phyloP scores from a whole-genome alignment of 2,888 invertebrate species.

The Ptilodon capucinus region DNA sequence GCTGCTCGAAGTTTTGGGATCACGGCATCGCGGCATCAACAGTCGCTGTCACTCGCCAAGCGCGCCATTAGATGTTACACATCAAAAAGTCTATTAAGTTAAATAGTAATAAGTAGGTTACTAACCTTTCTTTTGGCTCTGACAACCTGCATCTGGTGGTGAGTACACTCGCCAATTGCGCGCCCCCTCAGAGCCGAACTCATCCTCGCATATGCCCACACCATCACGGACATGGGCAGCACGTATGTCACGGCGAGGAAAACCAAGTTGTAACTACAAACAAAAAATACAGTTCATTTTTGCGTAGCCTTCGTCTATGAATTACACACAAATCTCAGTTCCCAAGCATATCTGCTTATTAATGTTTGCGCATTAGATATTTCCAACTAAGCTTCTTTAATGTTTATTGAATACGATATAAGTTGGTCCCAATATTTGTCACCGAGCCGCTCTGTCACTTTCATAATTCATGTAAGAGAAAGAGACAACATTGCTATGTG shows the following conservation, averaged over 20 bases:
- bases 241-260: conserved; percentile 92
- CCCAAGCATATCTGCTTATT: no score
- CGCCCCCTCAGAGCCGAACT: conserved; percentile 92
- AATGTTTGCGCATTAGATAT: no score
- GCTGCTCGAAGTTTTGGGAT: no score
- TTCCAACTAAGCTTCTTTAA: not conserved
- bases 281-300: not conserved
- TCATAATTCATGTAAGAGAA: no score
- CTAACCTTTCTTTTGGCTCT: conserved; percentile 91
- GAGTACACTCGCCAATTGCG: conserved; percentile 93
- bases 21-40: no score
- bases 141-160: conserved; percentile 92
- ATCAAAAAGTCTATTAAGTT: no score
- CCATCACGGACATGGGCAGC: conserved; percentile 91
- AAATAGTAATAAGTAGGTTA: not conserved
- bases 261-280: conserved; percentile 90
- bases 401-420: not conserved
- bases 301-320: not conserved
- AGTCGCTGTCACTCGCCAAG: no score
- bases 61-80: no score
- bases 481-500: no score
- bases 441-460: no score
- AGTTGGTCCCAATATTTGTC: no score
- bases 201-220: conserved; percentile 91
- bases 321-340: not conserved